A percentile compares a stretch with the other conserved stretches of the same genome.
These are phyloP conservation scores for Boleophthalmus pectinirostris DNA, from an alignment of 2,113 vertebrate species.

Conservation along the genomic window DNA sequence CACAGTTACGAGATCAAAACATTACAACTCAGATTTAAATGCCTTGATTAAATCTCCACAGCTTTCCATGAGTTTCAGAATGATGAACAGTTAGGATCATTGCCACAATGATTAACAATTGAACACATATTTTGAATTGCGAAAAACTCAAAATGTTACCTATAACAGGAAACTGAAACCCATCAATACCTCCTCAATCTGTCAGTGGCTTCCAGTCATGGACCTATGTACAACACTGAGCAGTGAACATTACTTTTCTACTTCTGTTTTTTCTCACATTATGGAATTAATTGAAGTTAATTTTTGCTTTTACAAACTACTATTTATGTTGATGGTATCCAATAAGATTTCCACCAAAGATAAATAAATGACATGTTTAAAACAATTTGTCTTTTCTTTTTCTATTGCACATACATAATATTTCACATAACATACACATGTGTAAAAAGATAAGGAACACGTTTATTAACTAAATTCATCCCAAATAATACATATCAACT, in stretches of 20 bases:
- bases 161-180: too few relatives aligned
- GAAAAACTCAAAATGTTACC: too few relatives aligned
- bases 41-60: slow-evolving; percentile 21
- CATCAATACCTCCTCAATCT: slow-evolving; percentile 20
- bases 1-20: slow-evolving; percentile 17
- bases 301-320: slow-evolving; percentile 36
- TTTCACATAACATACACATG: slow-evolving; percentile 77
- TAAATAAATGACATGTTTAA: slow-evolving; percentile 64
- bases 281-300: slow-evolving; percentile 15
- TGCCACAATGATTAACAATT: too few relatives aligned
- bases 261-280: slow-evolving; percentile 19
- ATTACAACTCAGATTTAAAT: slow-evolving; percentile 48
- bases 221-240: slow-evolving; percentile 28
- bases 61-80: neutral
- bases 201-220: slow-evolving; percentile 56
- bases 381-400: slow-evolving; percentile 80
- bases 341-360: slow-evolving; percentile 54
- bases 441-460: slow-evolving; percentile 71
- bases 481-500: slow-evolving; percentile 62
- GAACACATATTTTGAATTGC: too few relatives aligned
- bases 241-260: slow-evolving; percentile 15
- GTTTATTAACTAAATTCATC: slow-evolving; percentile 62
- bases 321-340: slow-evolving; percentile 37
- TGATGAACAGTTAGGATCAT: too few relatives aligned
- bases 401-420: slow-evolving; percentile 96